A percentile compares a stretch with the other conserved stretches of the same genome.
Conservation (phyloP, 1,140 invertebrate species). For the Bathynomus jamesi region DNA sequence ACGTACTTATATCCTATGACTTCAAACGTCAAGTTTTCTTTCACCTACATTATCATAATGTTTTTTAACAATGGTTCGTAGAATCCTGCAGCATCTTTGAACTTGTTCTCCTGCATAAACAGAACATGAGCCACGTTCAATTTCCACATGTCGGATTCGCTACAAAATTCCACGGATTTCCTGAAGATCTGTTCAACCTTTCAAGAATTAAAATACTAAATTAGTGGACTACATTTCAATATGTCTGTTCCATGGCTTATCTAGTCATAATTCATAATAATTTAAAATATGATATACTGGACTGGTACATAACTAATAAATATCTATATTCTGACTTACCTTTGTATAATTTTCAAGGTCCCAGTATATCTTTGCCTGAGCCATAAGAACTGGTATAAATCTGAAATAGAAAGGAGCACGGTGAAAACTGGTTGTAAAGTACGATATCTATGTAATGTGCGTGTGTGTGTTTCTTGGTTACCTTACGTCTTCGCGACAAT, state of each 20-base stretch:
- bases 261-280: too few species aligned
- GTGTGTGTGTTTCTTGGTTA: too few species aligned
- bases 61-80: slow-evolving; percentile 96
- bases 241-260: too few species aligned
- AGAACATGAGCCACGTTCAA: slow-evolving; percentile 96
- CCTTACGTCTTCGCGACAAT: too few species aligned
- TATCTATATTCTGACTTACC: too few species aligned
- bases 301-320: too few species aligned
- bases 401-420: too few species aligned
- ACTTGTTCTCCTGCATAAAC: slow-evolving; percentile 99
- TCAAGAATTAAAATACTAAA: neutral
- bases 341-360: slow-evolving; percentile 91
- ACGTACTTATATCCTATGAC: too few species aligned
- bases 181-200: slow-evolving; percentile 84
- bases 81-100: slow-evolving; percentile 94
- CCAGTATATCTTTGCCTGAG: slow-evolving; percentile 98
- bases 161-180: slow-evolving; percentile 96
- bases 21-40: too few species aligned
- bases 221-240: too few species aligned
- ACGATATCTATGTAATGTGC: neutral
- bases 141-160: slow-evolving; percentile 93
- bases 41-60: slow-evolving; percentile 83
- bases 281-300: too few species aligned
- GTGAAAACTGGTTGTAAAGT: too few species aligned
- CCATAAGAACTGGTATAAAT: slow-evolving; percentile 92